Evolutionary conservation across 2,888 invertebrate genomes (phyloP), one percentile per base, ranked within the genome.

Genomic region (Amphimallon solstitiale): DNA sequence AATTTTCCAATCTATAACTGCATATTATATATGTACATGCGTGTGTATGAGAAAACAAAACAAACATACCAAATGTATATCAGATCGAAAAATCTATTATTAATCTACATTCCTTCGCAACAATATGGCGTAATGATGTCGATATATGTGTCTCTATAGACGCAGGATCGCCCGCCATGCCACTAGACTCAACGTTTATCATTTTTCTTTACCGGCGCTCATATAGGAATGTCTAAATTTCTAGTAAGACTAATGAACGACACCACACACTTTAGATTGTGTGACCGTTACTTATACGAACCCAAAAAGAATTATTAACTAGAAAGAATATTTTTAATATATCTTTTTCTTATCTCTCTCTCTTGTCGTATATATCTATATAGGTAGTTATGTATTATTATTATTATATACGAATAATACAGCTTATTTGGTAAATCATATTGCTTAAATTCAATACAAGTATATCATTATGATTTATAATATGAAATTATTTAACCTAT

Each of bases 61-160:
- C 54, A 54, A 54, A 54, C 38, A 38, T 54, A 17, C 12, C 7
- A 54, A 54, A 52, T 54, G 40, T 59, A 29, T 59, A 59, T 29
- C 40, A 23, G 21, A 23, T 23, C 21, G 23, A 59, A 56, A 59
- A 59, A 59, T 59, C 56, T 59, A 59, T 59, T 59, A 59, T 59
- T 59, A 59, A 59, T 59, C 43, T 59, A 43, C 56, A 59, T 59
- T 59, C 56, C 56, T 59, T 21, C 23, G 56, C 56, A 59, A 59
- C 56, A 59, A 59, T 59, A 59, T 59, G 43, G 56, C 56, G 43
- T 59, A 59, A 59, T 59, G 56, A 59, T 59, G 56, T 40, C 56
- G 43, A 45, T 43, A 43, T 59, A 59, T 43, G 56, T 45, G 45
- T 59, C 43, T 43, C 14, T 59, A 34, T 19, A 29, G 56, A 45